Evolutionary conservation across 2,888 invertebrate species (phyloP), one percentile per base, ranked within the genome.

Genomic region (Spilosoma lubricipeda): DNA sequence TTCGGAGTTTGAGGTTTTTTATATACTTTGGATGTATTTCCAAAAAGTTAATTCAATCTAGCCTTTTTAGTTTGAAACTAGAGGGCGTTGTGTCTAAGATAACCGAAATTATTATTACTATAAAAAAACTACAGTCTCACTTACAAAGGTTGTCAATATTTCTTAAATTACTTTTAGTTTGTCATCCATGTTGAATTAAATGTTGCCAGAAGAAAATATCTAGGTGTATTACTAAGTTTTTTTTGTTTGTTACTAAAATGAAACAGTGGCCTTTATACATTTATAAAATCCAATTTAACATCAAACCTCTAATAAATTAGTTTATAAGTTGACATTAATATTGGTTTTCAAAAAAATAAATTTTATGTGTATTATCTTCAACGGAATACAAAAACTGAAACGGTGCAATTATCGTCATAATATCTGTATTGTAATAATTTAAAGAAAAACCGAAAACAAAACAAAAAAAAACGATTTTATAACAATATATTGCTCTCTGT

Each of bases 221-320:
- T 23, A n/a, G 1, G 9, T 3, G 11, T 5, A 23, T 23, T 23
- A 23, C 5, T 2, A n/a, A n/a, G n/a, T 56, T n/a, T 9, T n/a
- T 7, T 59, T 59, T 9, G 0, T 1, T 7, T 18, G 8, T 23
- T 33, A n/a, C 27, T 18, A 45, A 48, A 68, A 48, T 48, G 45
- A 33, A 1, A 63, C 36, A 59, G 15, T 70, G 15, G 39, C 36
- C n/a, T 69, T 30, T 13, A 67, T 42, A 67, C 33, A 23, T 64
- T 65, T 39, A 67, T 56, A 76, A 79, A 69, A 69, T 74, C 59
- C 70, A 76, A 72, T 71, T 52, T 39, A 66, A 76, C 67, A 30
- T 73, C 77, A 78, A 67, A 42, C 27, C 42, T 36, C 23, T 66
- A 66, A 66, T 65, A 39, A 45, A 59, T 66, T 67, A 67, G 66